Percentiles rank a stretch among this genome's conserved stretches.
phyloP scores from a whole-genome alignment of 2,113 vertebrate genomes.

The Toxotes jaculatrix region DNA sequence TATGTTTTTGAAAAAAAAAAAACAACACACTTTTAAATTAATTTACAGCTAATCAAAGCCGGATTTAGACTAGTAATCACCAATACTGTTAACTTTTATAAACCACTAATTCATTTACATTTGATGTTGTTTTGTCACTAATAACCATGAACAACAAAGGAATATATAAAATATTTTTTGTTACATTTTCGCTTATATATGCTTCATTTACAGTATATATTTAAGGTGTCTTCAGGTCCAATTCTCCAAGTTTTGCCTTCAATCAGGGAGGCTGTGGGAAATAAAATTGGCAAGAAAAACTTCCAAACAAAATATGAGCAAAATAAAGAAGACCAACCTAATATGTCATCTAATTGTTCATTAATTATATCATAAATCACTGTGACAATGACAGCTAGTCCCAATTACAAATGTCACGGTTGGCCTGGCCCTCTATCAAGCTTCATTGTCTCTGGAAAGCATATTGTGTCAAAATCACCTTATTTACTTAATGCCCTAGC shows the following conservation, averaged over 20 bases:
- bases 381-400: constrained; percentile 87
- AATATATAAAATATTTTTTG: background rate
- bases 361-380: constrained; percentile 94
- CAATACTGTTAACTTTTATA: background rate
- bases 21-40: background rate
- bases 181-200: background rate
- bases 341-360: constrained; percentile 89
- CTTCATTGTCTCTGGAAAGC: constrained; percentile 63
- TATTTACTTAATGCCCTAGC: constrained; percentile 47
- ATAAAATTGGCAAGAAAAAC: constrained; percentile 27
- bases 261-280: background rate
- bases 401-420: constrained; percentile 81
- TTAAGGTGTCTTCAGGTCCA: background rate
- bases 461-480: constrained; percentile 60
- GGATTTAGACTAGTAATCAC: constrained; percentile 1
- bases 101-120: constrained; percentile 7
- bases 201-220: background rate
- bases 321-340: constrained; percentile 72
- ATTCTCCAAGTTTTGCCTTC: background rate
- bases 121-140: background rate
- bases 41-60: constrained; percentile 1
- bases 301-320: constrained; percentile 35
- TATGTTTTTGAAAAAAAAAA: background rate
- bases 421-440: constrained; percentile 66
- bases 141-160: background rate